Evolutionary conservation across 2,888 invertebrate species (phyloP).

Genomic region (Drosophila melanosoma): DNA sequence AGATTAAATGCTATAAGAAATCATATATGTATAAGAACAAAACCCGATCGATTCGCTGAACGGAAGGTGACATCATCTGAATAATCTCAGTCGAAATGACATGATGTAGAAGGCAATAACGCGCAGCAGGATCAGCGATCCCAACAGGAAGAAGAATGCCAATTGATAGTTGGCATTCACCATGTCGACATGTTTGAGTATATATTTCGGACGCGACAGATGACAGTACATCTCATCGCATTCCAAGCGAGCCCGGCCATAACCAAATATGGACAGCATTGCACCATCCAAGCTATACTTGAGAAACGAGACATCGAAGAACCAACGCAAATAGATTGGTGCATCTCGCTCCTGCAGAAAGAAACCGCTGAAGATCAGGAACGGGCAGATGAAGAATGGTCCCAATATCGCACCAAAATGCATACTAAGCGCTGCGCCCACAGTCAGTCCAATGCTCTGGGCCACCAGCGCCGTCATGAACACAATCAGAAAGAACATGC

Average conservation of each 20-base stretch:
- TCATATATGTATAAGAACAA: constrained; percentile 43
- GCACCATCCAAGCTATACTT: constrained; percentile 95
- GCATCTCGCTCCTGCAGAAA: constrained; percentile 94
- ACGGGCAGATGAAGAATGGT: constrained; percentile 94
- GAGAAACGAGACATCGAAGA: constrained; percentile 94
- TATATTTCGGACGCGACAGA: constrained; percentile 88
- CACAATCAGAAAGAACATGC: constrained; percentile 89
- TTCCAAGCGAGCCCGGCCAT: constrained; percentile 89
- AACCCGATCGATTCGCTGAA: constrained; percentile 29
- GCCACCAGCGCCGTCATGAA: constrained; percentile 93
- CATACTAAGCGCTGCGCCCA: constrained; percentile 92
- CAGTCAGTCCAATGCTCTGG: constrained; percentile 93
- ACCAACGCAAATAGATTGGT: constrained; percentile 91
- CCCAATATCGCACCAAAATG: constrained; percentile 96
- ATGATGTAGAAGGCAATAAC: constrained; percentile 89
- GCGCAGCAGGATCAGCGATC: constrained; percentile 88
- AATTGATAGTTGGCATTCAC: constrained; percentile 88
- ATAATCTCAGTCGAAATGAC: constrained; percentile 87
- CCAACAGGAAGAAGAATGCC: constrained; percentile 88
- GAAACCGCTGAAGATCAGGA: constrained; percentile 96
- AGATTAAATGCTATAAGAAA: constrained; percentile 75
- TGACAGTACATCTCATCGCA: constrained; percentile 92
- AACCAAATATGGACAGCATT: constrained; percentile 92
- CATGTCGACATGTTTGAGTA: constrained; percentile 92
- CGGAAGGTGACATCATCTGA: constrained; percentile 81